These are phyloP conservation scores for Taxidea taxus DNA, from an alignment of 2,113 vertebrate genomes.

Conservation along the genomic window DNA sequence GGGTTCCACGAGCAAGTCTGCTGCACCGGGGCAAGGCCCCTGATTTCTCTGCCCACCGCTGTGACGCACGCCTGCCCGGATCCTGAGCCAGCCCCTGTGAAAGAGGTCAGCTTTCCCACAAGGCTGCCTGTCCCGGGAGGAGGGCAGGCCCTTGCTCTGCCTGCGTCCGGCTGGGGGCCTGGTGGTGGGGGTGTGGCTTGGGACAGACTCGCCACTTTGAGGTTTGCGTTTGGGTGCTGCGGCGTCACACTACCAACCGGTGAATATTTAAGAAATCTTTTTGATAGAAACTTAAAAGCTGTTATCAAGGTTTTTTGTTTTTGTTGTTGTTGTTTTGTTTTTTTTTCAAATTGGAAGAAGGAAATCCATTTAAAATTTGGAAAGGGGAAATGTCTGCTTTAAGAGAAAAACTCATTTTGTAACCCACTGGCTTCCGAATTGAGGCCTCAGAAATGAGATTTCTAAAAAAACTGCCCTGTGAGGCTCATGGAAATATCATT, in stretches of 20 bases:
- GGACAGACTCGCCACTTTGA: neutral
- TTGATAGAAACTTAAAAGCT: neutral
- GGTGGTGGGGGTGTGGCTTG: rapidly evolving
- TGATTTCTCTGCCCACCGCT: no score
- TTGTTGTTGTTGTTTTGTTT: neutral
- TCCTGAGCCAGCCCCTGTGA: neutral
- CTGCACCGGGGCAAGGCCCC: neutral
- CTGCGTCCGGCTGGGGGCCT: neutral
- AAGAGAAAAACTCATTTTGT: neutral
- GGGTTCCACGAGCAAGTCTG: neutral
- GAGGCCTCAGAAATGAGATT: neutral
- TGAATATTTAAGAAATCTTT: neutral
- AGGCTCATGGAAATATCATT: neutral
- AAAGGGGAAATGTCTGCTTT: neutral
- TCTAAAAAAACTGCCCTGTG: neutral
- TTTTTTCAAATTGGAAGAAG: neutral
- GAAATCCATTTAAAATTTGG: neutral
- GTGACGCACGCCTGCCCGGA: no score
- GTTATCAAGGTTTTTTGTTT: neutral
- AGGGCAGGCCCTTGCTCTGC: neutral
- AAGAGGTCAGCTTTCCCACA: neutral
- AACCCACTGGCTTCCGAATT: neutral
- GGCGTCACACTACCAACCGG: neutral
- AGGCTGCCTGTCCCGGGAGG: neutral
- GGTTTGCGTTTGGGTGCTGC: neutral